Conservation (phyloP, 2,113 vertebrate species). For the Cervus canadensis region DNA sequence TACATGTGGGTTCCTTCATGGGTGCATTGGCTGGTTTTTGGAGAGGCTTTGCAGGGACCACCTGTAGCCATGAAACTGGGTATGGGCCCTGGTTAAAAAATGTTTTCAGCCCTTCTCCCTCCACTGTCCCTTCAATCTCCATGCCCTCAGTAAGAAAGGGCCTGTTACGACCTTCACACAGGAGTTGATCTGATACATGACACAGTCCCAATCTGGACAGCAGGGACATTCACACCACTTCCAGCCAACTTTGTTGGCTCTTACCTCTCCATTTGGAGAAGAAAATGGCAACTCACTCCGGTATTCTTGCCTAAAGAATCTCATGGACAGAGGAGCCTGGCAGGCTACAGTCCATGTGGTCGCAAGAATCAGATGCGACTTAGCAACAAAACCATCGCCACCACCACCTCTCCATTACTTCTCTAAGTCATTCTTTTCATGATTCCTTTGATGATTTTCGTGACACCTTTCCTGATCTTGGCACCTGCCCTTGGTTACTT, state of each 20-base stretch:
- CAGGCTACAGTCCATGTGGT: background rate
- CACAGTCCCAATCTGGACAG: background rate
- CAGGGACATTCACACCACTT: background rate
- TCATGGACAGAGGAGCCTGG: background rate
- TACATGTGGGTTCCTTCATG: background rate
- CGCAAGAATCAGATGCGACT: background rate
- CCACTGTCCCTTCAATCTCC: fast-evolving
- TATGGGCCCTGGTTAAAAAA: background rate
- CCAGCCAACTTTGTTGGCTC: background rate
- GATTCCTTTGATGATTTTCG: background rate
- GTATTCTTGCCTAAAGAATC: background rate
- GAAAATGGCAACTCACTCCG: background rate
- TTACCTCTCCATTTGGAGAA: background rate
- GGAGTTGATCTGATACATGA: background rate
- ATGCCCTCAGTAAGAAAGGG: background rate
- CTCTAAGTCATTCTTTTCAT: background rate
- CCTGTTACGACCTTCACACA: background rate
- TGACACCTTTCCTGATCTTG: background rate
- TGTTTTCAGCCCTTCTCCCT: background rate
- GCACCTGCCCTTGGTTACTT: background rate
- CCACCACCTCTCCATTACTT: background rate
- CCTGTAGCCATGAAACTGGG: background rate
- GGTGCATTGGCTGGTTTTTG: background rate
- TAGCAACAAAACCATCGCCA: background rate
- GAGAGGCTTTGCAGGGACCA: background rate